A percentile compares a stretch with the other conserved stretches of the same genome.
Conservation (phyloP, 2,888 invertebrate species). For the Adela reaumurella region DNA sequence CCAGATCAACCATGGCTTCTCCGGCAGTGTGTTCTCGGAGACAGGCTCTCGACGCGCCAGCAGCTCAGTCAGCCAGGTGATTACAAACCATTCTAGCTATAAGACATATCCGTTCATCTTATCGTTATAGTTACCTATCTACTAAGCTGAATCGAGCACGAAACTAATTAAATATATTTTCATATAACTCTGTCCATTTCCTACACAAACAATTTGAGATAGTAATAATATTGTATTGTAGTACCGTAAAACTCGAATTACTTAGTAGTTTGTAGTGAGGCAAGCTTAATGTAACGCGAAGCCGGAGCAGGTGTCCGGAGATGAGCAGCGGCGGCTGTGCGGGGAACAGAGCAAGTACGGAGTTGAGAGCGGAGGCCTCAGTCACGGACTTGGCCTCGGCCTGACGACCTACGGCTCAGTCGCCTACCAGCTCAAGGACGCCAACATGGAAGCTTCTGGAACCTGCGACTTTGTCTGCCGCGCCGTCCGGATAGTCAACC, state of each 20-base stretch:
- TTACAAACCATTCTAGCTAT: no score
- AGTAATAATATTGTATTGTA: no score
- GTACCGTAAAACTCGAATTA: no score
- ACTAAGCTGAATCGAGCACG: no score
- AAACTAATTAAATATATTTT: no score
- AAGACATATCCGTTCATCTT: no score
- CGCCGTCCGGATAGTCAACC: conserved; percentile 68
- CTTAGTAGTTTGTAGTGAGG: neutral
- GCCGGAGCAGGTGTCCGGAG: conserved; percentile 64
- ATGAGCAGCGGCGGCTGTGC: conserved; percentile 67
- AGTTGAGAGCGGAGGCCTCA: conserved; percentile 37
- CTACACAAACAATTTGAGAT: no score
- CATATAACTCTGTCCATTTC: no score
- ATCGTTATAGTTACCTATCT: no score
- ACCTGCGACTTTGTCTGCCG: conserved; percentile 71
- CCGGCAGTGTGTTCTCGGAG: conserved; percentile 48
- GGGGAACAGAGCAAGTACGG: conserved; percentile 59
- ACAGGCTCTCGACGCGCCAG: conserved; percentile 65
- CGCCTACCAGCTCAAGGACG: conserved; percentile 75
- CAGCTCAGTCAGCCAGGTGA: conserved; percentile 70
- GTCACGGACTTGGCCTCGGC: conserved; percentile 37
- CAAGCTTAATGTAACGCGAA: neutral
- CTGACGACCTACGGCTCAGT: conserved; percentile 72
- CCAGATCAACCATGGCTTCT: neutral
- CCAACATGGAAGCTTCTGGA: conserved; percentile 71